Evolutionary conservation across 2,888 invertebrate genomes (phyloP), one percentile per base, ranked within the genome.

Genomic region (Cryptus armator): DNA sequence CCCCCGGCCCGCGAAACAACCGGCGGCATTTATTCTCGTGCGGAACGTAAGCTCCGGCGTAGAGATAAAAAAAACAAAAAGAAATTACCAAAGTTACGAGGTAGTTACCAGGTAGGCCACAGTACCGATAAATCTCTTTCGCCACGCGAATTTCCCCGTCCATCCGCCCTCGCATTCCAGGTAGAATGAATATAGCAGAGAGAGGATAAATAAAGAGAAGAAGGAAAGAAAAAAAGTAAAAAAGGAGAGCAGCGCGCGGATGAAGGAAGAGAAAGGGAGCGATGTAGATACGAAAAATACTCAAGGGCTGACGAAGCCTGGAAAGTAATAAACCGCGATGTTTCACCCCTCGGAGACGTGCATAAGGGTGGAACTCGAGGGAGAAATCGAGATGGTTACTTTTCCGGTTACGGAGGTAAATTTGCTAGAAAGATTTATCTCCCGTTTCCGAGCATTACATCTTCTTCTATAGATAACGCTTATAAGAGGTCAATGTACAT

Each of bases 91-190:
- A 71, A 83, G 87, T 87, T 86, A 83, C 81, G 85, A 75, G 43
- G 84, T 74, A 81, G 85, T 86, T 85, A 88, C 87, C 85, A 83
- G 84, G 85, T 84, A 88, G 86, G 82, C 79, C 81, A 64, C 75
- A 75, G 56, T 82, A 66, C 83, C 86, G 81, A 89, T 90, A 90
- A 90, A 90, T 90, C 87, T 86, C 87, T 84, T 79, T 84, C 51
- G 78, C 59, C 85, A 83, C 81, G 74, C 71, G 62, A 74, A 82
- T 85, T 83, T 78, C 32, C 43, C 7, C 51, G 66, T 24, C 24
- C 29, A 32, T 29, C 62, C 14, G 3, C 19, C 32, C 16, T 3
- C 56, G 59, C 19, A 46, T 64, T 10, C 66, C 46, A 14, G 7
- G 16, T 51, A 77, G 16, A 24, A 64, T 16, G 59, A 51, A 68